Evolutionary conservation across 2,888 invertebrate species (phyloP), one percentile per base, ranked within the genome.

Genomic region (Perizoma affinitatum): DNA sequence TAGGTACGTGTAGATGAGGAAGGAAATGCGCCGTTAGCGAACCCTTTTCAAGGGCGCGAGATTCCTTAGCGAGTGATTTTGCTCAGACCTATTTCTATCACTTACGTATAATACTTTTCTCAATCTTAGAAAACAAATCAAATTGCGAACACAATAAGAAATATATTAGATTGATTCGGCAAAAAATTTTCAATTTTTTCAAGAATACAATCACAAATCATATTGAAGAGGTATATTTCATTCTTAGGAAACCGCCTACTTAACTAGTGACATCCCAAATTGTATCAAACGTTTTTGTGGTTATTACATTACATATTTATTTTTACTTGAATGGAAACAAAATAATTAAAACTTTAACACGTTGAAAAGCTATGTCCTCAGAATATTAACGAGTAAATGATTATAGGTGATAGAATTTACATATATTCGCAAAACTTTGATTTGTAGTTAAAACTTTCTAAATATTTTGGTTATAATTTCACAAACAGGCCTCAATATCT

Each of bases 31-130:
- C 71, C 59, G 66, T 71, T 74, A 74, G 76, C 73, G 69, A 75
- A 79, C 78, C 81, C 79, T 80, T 80, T 78, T 78, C 78, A 77
- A 75, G 75, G 75, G 72, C 70, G 73, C 59, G 66, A 64, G 71
- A 77, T 78, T 75, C 73, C 75, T 76, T 72, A 47, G 66, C 67
- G 73, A 72, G 70, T 63, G 69, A 73, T 66, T 72, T 69, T 69
- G 69, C 63, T 63, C 65, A 55, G 60, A 55, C 66, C 60, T 65
- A 67, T 66, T 67, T 66, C 63, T 68, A 61, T 66, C 62, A 68
- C 62, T 66, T 66, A 64, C 61, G 63, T 53, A 57, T 51, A 61
- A 57, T 33, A 57, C 35, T 44, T 45, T 50, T 42, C 5, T 33
- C 33, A 52, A 10, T 38, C 52, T 22, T 49, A 33, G 22, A 54